phyloP scores from a whole-genome alignment of 1,140 invertebrate species.

The Temnothorax longispinosus region DNA sequence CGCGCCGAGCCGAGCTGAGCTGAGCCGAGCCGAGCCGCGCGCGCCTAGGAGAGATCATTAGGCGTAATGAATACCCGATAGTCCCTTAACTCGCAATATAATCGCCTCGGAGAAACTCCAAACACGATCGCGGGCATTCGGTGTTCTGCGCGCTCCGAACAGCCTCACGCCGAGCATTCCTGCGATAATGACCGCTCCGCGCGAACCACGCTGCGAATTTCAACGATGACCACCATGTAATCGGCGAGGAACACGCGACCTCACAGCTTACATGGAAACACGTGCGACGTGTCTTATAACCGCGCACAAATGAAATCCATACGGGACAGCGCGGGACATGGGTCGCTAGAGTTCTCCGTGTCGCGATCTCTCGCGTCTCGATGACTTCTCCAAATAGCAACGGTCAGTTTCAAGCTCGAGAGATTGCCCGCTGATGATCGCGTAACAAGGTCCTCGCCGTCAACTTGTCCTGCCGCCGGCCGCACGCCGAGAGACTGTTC shows the following conservation, averaged over 20 bases:
- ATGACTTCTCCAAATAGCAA: background rate
- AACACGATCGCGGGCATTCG: slow-evolving; percentile 54
- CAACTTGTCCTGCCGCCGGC: slow-evolving; percentile 55
- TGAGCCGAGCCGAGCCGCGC: slow-evolving; percentile 2
- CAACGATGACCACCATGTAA: background rate
- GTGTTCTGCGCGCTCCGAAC: slow-evolving; percentile 8
- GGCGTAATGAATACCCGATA: slow-evolving; percentile 74
- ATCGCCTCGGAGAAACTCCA: slow-evolving; percentile 61
- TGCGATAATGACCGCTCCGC: slow-evolving; percentile 54
- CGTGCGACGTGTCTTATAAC: slow-evolving; percentile 11
- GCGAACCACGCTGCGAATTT: background rate
- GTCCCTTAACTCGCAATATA: slow-evolving; percentile 72
- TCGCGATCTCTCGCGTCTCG: slow-evolving; percentile 13
- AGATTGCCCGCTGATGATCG: slow-evolving; percentile 64
- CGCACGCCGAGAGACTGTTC: slow-evolving; percentile 44
- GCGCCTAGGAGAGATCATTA: slow-evolving; percentile 68
- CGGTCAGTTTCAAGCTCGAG: slow-evolving; percentile 29
- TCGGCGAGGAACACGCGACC: slow-evolving; percentile 15
- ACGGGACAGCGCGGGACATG: background rate
- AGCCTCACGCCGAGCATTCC: slow-evolving; percentile 38
- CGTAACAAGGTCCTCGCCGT: slow-evolving; percentile 69
- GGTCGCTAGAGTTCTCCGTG: background rate
- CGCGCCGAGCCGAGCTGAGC: slow-evolving; percentile 71
- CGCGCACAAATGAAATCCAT: background rate
- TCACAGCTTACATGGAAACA: background rate